Percentiles rank a stretch among this genome's conserved stretches.
phyloP scores from a whole-genome alignment of 2,888 invertebrate genomes.

The Ligdia adustata region DNA sequence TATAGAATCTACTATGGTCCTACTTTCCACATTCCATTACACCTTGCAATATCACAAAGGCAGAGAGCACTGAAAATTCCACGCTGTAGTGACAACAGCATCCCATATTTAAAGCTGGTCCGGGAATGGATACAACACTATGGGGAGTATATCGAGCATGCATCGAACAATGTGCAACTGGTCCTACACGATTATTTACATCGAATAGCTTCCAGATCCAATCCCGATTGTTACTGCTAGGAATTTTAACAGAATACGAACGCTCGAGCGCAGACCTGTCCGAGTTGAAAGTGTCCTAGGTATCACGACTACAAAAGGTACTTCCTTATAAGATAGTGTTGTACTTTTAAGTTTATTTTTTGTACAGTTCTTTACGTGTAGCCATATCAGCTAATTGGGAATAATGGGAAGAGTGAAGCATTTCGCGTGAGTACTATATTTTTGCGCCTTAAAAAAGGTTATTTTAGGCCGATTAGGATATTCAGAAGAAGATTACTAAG shows the following conservation, averaged over 20 bases:
- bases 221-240: slow-evolving; percentile 21
- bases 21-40: neutral
- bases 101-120: slow-evolving; percentile 27
- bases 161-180: slow-evolving; percentile 32
- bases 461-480: too few species aligned
- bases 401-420: too few species aligned
- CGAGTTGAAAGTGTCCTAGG: slow-evolving; percentile 4
- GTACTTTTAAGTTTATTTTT: too few species aligned
- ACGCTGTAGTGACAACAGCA: slow-evolving; percentile 14
- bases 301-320: too few species aligned
- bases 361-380: too few species aligned
- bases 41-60: neutral
- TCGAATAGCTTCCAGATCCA: slow-evolving; percentile 27
- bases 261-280: slow-evolving; percentile 3
- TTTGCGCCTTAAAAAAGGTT: too few species aligned
- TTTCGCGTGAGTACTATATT: too few species aligned
- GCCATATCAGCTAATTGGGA: too few species aligned
- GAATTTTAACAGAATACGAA: slow-evolving; percentile 32
- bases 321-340: too few species aligned
- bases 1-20: too few species aligned
- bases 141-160: slow-evolving; percentile 28
- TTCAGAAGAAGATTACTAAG: too few species aligned
- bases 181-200: slow-evolving; percentile 25
- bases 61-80: slow-evolving; percentile 18
- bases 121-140: slow-evolving; percentile 25